A percentile compares a stretch with the other conserved stretches of the same genome.
These are phyloP conservation scores for Noctua fimbriata DNA, from an alignment of 2,888 invertebrate genomes.

Conservation along the genomic window DNA sequence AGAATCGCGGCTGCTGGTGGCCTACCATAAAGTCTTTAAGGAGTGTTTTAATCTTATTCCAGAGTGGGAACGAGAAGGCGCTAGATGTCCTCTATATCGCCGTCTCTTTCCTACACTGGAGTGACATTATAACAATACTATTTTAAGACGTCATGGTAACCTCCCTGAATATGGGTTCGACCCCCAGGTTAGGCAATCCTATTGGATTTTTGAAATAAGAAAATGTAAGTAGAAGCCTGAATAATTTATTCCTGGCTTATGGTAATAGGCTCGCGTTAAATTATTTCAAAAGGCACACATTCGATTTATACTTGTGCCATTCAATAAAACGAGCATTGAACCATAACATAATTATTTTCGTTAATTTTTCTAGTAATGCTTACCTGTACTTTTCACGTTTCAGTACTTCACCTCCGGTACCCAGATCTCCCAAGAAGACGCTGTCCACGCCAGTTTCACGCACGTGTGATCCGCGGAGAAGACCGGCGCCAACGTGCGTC, in stretches of 20 bases:
- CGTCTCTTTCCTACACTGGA: neutral
- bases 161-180: neutral
- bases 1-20: neutral
- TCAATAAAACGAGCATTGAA: neutral
- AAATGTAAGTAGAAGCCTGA: too few relatives aligned
- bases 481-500: conserved; percentile 82
- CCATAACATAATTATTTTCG: neutral
- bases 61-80: neutral
- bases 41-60: neutral
- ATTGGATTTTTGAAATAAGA: neutral
- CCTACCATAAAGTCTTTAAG: neutral
- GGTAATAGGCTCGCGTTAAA: neutral
- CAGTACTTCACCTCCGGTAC: conserved; percentile 96
- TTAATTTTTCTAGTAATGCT: conserved; percentile 8
- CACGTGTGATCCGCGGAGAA: conserved; percentile 95
- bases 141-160: neutral
- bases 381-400: conserved; percentile 76
- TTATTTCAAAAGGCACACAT: conserved; percentile 2
- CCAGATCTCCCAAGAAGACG: conserved; percentile 94
- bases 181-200: too few relatives aligned
- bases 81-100: neutral
- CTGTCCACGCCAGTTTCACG: conserved; percentile 95
- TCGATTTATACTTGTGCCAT: neutral
- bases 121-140: neutral
- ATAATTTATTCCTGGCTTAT: neutral